These are phyloP conservation scores for Melipona beecheii DNA, from an alignment of 2,888 invertebrate genomes.

Conservation along the genomic window DNA sequence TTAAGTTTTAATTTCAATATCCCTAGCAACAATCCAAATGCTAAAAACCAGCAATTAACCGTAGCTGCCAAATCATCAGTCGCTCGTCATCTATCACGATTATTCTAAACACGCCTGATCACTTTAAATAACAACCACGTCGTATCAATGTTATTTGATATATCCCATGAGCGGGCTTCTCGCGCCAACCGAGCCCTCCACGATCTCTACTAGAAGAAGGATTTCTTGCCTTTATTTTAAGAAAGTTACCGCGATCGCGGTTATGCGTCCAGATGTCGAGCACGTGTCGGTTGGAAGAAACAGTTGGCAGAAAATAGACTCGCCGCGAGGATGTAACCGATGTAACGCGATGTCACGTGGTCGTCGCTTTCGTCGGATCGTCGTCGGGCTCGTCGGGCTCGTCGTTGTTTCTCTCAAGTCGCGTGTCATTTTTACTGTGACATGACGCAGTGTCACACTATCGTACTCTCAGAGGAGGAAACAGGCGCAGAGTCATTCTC, in stretches of 20 bases:
- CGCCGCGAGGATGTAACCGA: slow-evolving; percentile 1
- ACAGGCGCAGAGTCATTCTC: not conserved
- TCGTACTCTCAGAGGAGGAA: not conserved
- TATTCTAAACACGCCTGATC: not conserved
- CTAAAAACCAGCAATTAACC: slow-evolving; percentile 1
- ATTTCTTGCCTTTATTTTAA: slow-evolving; percentile 63
- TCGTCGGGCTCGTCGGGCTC: not conserved
- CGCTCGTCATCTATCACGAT: not conserved
- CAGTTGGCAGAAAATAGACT: slow-evolving; percentile 60
- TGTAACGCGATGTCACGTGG: not conserved
- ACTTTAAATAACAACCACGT: not conserved
- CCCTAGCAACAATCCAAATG: slow-evolving; percentile 12
- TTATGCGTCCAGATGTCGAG: slow-evolving; percentile 68
- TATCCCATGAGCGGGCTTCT: not conserved
- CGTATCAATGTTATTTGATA: not conserved
- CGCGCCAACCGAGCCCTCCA: not conserved
- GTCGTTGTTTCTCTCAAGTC: not conserved
- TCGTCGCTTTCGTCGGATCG: no score
- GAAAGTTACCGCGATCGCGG: slow-evolving; percentile 50
- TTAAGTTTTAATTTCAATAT: not conserved
- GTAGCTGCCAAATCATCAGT: slow-evolving; percentile 4
- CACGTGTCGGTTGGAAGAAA: slow-evolving; percentile 69
- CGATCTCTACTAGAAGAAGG: not conserved
- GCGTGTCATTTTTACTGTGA: not conserved
- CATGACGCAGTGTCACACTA: not conserved